Conservation (phyloP, 1,140 invertebrate species). For the Zaprionus camerounensis region DNA sequence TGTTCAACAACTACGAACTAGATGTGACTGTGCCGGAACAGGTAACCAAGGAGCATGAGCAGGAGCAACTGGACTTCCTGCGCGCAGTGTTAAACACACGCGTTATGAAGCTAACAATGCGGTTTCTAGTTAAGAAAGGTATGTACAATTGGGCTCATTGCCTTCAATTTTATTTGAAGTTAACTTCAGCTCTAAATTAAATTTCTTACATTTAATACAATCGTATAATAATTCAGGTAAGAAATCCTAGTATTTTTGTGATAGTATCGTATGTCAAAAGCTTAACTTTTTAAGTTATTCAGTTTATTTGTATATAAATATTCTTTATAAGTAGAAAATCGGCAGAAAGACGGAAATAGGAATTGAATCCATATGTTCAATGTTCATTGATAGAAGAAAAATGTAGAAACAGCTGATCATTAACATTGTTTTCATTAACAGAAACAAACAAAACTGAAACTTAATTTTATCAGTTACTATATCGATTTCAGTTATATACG, state of each 20-base stretch:
- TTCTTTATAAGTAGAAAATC: too few species aligned
- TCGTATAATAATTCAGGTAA: not conserved
- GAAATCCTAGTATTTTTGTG: not conserved
- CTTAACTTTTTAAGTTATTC: too few species aligned
- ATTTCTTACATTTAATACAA: not conserved
- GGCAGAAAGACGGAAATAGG: too few species aligned
- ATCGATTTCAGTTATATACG: too few species aligned
- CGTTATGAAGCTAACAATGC: slow-evolving; percentile 90
- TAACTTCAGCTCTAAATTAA: not conserved
- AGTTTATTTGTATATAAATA: too few species aligned
- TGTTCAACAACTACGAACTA: slow-evolving; percentile 91
- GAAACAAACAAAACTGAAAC: too few species aligned
- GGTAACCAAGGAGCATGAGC: slow-evolving; percentile 89
- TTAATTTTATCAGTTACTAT: too few species aligned
- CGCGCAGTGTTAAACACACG: slow-evolving; percentile 89
- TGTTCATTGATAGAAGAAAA: too few species aligned
- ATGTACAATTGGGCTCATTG: slow-evolving; percentile 59
- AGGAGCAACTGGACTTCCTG: slow-evolving; percentile 91
- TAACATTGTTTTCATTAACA: too few species aligned
- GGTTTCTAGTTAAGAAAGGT: slow-evolving; percentile 52
- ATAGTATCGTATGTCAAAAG: not conserved
- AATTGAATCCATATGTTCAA: too few species aligned
- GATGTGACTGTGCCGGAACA: slow-evolving; percentile 89
- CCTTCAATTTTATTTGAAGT: not conserved
- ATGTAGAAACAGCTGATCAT: too few species aligned